These are phyloP conservation scores for Phycodurus eques DNA, from an alignment of 2,113 vertebrate species.

Conservation along the genomic window DNA sequence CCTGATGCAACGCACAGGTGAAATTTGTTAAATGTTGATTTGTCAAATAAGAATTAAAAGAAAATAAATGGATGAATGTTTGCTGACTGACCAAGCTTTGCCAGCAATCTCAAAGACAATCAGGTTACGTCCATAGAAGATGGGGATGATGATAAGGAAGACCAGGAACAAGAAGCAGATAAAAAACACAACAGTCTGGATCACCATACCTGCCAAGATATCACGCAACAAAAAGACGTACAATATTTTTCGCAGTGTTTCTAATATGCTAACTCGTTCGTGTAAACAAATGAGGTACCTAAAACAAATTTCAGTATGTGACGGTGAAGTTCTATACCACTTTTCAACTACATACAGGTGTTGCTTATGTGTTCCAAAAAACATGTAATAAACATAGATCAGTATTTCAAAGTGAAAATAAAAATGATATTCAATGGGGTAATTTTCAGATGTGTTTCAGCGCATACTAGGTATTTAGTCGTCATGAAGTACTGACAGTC, in stretches of 20 bases:
- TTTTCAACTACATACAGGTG: neutral
- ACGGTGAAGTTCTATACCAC: neutral
- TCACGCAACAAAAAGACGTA: neutral
- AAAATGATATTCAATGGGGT: neutral
- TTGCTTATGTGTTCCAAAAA: neutral
- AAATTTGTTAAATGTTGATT: neutral
- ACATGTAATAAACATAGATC: neutral
- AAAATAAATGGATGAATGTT: neutral
- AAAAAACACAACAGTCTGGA: conserved; percentile 86
- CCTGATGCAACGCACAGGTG: conserved; percentile 62
- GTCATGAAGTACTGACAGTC: neutral
- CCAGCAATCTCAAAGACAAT: conserved; percentile 71
- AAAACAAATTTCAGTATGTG: neutral
- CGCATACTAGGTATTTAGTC: neutral
- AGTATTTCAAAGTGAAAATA: neutral
- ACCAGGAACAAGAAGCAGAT: conserved; percentile 75
- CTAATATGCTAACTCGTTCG: neutral
- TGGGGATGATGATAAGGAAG: conserved; percentile 82
- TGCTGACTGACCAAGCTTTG: conserved; percentile 80
- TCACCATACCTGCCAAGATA: conserved; percentile 74
- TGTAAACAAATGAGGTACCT: neutral
- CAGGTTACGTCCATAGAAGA: conserved; percentile 73
- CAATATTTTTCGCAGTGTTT: neutral
- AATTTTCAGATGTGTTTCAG: neutral
- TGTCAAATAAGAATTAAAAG: neutral